phyloP scores from a whole-genome alignment of 2,888 invertebrate genomes.

The Elmis aenea region DNA sequence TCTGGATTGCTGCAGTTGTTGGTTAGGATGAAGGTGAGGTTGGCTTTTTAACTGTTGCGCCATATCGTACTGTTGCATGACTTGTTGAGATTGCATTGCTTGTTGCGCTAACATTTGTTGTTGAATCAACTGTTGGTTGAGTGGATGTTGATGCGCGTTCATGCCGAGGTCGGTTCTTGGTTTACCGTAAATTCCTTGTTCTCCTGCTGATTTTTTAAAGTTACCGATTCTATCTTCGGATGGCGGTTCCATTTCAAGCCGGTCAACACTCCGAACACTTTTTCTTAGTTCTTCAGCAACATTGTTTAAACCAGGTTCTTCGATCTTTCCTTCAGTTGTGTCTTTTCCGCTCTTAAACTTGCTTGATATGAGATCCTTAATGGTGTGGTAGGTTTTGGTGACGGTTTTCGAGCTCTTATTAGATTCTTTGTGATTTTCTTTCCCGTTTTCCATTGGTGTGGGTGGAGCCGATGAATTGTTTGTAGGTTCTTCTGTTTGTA shows the following conservation, averaged over 20 bases:
- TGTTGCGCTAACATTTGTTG: slow-evolving; percentile 48
- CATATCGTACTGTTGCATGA: slow-evolving; percentile 48
- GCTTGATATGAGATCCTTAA: slow-evolving; percentile 79
- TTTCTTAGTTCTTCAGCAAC: slow-evolving; percentile 54
- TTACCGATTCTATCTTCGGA: slow-evolving; percentile 41
- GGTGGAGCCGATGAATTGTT: slow-evolving; percentile 47
- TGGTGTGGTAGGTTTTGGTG: slow-evolving; percentile 73
- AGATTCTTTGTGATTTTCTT: slow-evolving; percentile 53
- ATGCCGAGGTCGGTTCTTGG: slow-evolving; percentile 50
- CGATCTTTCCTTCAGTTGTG: slow-evolving; percentile 55
- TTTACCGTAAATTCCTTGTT: slow-evolving; percentile 59
- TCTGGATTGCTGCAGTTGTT: slow-evolving; percentile 43
- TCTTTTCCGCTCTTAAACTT: slow-evolving; percentile 65
- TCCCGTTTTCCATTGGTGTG: slow-evolving; percentile 57
- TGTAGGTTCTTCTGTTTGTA: slow-evolving; percentile 32
- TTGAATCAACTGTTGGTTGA: slow-evolving; percentile 46
- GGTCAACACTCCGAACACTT: slow-evolving; percentile 21
- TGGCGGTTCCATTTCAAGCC: slow-evolving; percentile 44
- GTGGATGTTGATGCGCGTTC: slow-evolving; percentile 37
- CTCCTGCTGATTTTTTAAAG: slow-evolving; percentile 46
- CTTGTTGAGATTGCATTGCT: slow-evolving; percentile 44
- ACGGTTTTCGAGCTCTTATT: slow-evolving; percentile 61
- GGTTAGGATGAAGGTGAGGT: slow-evolving; percentile 39
- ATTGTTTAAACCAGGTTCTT: slow-evolving; percentile 56
- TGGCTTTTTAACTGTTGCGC: slow-evolving; percentile 40